Conservation (phyloP, 2,113 vertebrate genomes). For the Salminus brasiliensis region DNA sequence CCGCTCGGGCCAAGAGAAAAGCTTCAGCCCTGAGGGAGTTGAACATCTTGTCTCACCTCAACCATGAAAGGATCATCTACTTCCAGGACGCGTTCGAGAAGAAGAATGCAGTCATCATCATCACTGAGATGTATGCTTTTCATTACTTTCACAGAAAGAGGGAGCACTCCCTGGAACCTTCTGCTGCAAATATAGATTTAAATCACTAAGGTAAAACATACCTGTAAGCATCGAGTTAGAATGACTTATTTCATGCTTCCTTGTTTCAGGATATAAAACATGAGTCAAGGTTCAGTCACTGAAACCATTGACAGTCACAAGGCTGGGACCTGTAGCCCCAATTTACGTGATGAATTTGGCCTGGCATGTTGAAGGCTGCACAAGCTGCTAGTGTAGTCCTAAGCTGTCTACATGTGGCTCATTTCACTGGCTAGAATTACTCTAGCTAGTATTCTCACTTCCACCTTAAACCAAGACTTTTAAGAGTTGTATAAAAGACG, state of each 20-base stretch:
- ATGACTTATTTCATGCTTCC: neutral
- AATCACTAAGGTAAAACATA: neutral
- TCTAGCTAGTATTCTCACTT: constrained; percentile 1
- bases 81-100: constrained; percentile 97
- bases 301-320: too few relatives aligned
- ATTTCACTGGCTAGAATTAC: neutral
- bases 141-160: neutral
- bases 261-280: neutral
- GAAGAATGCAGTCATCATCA: constrained; percentile 86
- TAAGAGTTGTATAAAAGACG: too few relatives aligned
- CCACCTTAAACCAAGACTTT: neutral
- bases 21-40: constrained; percentile 84
- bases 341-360: constrained; percentile 12
- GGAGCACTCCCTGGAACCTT: neutral
- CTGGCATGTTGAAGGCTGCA: neutral
- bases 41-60: constrained; percentile 86
- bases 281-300: neutral
- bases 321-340: too few relatives aligned
- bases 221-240: neutral
- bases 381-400: too few relatives aligned
- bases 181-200: neutral
- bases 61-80: constrained; percentile 88
- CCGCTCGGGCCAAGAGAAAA: constrained; percentile 89
- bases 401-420: neutral
- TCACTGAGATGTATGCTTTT: constrained; percentile 93